These are phyloP conservation scores for Xestia rhomboidea DNA, from an alignment of 2,888 invertebrate species.

Conservation along the genomic window DNA sequence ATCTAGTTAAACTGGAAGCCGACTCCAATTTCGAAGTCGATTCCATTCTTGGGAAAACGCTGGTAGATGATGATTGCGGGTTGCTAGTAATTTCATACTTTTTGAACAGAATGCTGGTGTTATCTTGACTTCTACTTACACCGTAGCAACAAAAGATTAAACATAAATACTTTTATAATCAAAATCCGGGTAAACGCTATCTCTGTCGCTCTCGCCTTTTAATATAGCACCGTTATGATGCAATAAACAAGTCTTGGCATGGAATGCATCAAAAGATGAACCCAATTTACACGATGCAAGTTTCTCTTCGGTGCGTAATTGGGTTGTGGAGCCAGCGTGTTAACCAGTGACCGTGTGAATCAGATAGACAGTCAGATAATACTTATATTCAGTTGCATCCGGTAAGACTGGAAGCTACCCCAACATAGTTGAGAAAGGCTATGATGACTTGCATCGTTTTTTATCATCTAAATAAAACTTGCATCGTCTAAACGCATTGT, in stretches of 20 bases:
- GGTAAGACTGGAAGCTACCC: neutral
- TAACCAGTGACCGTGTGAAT: neutral
- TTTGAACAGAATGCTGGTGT: neutral
- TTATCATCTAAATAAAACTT: neutral
- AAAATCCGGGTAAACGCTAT: constrained; percentile 1
- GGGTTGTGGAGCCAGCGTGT: neutral
- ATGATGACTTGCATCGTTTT: neutral
- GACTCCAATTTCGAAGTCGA: neutral
- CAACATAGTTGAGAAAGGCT: neutral
- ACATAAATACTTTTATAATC: neutral
- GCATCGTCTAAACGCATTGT: neutral
- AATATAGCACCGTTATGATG: constrained; percentile 4
- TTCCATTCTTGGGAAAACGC: neutral
- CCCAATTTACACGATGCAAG: neutral
- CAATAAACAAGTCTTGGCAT: neutral
- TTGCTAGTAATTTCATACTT: neutral
- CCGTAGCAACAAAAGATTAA: neutral
- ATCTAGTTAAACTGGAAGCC: neutral
- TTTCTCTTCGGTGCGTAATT: neutral
- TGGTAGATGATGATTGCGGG: neutral
- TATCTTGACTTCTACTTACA: constrained; percentile 8
- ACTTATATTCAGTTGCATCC: neutral
- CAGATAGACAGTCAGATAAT: neutral
- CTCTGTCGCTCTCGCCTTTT: neutral
- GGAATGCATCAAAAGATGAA: neutral